These are phyloP conservation scores for Autographa pulchrina DNA, from an alignment of 2,888 invertebrate genomes.

Conservation along the genomic window DNA sequence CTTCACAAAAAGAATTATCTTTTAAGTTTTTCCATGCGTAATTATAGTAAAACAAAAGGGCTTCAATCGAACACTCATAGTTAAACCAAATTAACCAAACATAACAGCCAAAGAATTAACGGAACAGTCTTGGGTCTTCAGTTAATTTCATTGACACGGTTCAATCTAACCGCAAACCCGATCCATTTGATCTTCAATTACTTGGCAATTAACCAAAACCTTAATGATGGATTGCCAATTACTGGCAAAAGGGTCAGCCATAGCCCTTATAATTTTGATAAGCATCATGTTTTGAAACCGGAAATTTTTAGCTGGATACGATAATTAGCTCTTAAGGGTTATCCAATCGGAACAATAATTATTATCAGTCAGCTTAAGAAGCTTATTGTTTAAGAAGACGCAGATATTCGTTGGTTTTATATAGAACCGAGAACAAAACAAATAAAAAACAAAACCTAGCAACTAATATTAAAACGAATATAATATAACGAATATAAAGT, in stretches of 20 bases:
- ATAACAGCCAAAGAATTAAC: background rate
- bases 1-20: no score
- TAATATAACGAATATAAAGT: no score
- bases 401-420: no score
- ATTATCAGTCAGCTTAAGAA: no score
- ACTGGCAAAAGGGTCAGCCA: background rate
- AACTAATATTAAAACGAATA: no score
- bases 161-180: slow-evolving; percentile 7
- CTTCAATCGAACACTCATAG: background rate
- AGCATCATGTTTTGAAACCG: background rate
- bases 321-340: background rate
- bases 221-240: slow-evolving; percentile 3
- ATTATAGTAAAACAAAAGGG: no score
- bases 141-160: background rate
- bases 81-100: background rate
- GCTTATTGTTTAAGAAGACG: no score
- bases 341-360: no score
- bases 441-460: no score
- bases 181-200: slow-evolving; percentile 16
- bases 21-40: no score
- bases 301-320: no score
- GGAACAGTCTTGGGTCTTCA: background rate
- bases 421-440: no score
- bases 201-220: slow-evolving; percentile 7
- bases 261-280: slow-evolving; percentile 1